Evolutionary conservation across 1,140 invertebrate genomes (phyloP).

Genomic region (Orussus abietinus): DNA sequence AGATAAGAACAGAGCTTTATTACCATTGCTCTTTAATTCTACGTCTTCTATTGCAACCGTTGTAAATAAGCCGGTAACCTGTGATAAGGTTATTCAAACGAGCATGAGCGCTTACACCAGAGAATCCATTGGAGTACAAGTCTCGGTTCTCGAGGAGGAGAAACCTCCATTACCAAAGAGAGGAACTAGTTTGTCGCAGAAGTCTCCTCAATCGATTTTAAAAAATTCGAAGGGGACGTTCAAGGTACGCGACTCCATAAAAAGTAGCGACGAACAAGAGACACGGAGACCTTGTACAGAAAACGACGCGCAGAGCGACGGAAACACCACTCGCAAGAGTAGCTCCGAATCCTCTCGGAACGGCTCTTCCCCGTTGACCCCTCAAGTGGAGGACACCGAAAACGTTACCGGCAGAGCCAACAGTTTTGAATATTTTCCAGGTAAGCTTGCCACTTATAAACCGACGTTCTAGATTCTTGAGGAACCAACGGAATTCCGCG

Average conservation of each 20-base stretch:
- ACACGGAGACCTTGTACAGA: no score
- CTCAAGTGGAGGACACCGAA: conserved; percentile 33
- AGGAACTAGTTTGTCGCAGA: conserved; percentile 30
- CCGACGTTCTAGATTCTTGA: no score
- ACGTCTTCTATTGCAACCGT: conserved; percentile 49
- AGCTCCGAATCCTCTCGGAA: conserved; percentile 32
- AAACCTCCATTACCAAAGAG: conserved; percentile 38
- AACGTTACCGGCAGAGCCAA: conserved; percentile 46
- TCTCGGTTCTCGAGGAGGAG: conserved; percentile 37
- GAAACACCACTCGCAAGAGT: conserved; percentile 13
- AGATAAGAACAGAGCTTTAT: conserved; percentile 25
- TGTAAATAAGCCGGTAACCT: conserved; percentile 44
- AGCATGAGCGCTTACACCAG: conserved; percentile 26
- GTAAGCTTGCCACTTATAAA: no score
- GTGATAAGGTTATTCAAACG: conserved; percentile 48
- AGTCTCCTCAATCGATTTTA: conserved; percentile 33
- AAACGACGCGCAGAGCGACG: conserved; percentile 11
- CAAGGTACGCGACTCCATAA: conserved; percentile 21
- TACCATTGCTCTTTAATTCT: conserved; percentile 43
- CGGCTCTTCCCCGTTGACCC: conserved; percentile 27
- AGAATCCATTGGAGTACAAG: conserved; percentile 46
- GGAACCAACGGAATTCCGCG: no score
- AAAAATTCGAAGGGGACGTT: conserved; percentile 40
- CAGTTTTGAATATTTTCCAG: conserved; percentile 55
- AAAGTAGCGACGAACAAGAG: not conserved